These are phyloP conservation scores for Cavia aperea DNA, from an alignment of 2,113 vertebrate species.

Conservation along the genomic window DNA sequence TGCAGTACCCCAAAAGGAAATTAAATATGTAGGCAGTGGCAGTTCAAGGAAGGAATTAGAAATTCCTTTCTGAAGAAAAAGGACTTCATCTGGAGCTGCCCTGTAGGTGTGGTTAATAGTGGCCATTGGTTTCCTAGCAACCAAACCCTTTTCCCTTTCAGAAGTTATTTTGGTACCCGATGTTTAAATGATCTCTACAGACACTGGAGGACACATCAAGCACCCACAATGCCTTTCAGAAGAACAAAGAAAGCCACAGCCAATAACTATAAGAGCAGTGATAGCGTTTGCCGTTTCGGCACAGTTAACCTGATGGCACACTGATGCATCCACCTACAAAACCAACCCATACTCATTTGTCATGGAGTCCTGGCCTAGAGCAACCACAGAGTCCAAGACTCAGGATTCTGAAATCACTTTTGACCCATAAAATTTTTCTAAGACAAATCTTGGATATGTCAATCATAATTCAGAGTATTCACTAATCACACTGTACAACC, in stretches of 20 bases:
- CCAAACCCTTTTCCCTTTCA: constrained; percentile 45
- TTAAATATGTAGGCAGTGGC: constrained; percentile 53
- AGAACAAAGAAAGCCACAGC: neutral
- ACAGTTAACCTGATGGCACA: neutral
- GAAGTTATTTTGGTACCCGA: neutral
- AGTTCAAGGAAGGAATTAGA: constrained; percentile 55
- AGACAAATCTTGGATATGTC: neutral
- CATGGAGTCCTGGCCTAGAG: neutral
- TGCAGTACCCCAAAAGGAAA: constrained; percentile 62
- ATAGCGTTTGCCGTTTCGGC: neutral
- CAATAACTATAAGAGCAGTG: neutral
- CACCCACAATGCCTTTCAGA: constrained; percentile 12
- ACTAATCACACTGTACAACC: neutral
- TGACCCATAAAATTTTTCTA: neutral
- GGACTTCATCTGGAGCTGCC: constrained; percentile 51
- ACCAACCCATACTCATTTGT: neutral
- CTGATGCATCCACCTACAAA: neutral
- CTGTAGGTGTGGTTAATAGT: constrained; percentile 61
- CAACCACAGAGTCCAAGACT: neutral
- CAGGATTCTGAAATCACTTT: neutral
- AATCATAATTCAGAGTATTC: neutral
- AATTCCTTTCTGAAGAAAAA: constrained; percentile 62
- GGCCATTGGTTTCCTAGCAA: constrained; percentile 63
- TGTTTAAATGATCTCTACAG: constrained; percentile 14
- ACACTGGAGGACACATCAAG: neutral